Evolutionary conservation across 2,113 vertebrate genomes (phyloP), one percentile per base, ranked within the genome.

Genomic region (Saguinus imperator): DNA sequence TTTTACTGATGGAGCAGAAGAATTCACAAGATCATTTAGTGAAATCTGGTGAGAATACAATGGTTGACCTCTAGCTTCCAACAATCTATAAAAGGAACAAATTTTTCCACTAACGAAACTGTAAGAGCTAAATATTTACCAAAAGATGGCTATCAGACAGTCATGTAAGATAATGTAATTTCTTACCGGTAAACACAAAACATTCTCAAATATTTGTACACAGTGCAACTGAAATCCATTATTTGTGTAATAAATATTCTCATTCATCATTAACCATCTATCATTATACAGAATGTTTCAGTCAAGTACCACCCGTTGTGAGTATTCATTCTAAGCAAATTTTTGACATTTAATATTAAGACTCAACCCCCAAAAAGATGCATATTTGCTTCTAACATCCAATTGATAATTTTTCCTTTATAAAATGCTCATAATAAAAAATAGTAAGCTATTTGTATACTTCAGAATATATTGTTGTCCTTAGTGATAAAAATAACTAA

Each of bases 41-140:
- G 95, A 98, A 98, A 98, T 97, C 97, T 98, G 80, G 79, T 96
- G 82, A 97, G 97, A 98, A 98, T 98, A 98, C 84, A 80, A 61
- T 91, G 97, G 97, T 77, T 89, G 95, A 91, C 91, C 83, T 89
- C 64, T 95, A 87, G 61, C 29, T 93, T 64, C 72, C 96, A 91
- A 6, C 0, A 18, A 80, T 97, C 96, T 97, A 70, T 84, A 98
- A 97, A 94, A 94, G 32, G 35, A 68, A 96, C 40, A n/a, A 4
- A 89, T 80, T 98, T 98, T 98, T 29, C 82, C 84, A 85, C 92
- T 96, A 83, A 95, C 80, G 70, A 94, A 86, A 95, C 72, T 45
- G 58, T 21, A 76, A 94, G 48, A 97, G 70, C 73, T 97, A 97
- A 97, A 97, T 58, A 95, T 85, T 97, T 97, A 93, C 83, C 70